Evolutionary conservation across 2,797 vertebrate species (phyloP), one percentile per base, ranked within the genome.

Genomic region (Coendou prehensilis): DNA sequence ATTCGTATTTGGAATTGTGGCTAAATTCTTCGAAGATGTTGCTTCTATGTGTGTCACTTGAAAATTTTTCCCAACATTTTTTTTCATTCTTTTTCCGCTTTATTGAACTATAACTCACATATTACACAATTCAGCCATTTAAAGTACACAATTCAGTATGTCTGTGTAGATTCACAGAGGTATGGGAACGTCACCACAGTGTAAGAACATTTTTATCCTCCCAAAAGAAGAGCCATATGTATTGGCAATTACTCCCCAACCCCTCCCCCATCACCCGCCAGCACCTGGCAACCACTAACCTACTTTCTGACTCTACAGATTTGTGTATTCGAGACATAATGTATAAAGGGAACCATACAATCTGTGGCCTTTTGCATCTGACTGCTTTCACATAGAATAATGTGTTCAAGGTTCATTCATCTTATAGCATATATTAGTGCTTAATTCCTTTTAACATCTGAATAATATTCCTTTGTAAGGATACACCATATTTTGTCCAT

Each of bases 21-120:
- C 80, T 92, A 85, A 87, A 33, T 93, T 89, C 75, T 87, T 91
- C 41, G 71, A 54, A 95, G 59, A 87, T 22, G 89, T 93, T 95
- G 59, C 88, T 63, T 94, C 28, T 61, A 1, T 79, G 5, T 80
- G 7, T 78, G 67, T 50, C n/a, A 64, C 82, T 82, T 92, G 80
- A 47, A 73, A 81, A 88, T 75, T n/a, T 91, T 61, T 56, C 83
- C 26, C 18, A 79, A 61, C 22, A 30, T 54, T 59, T 59, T 67
- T 45, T 87, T 45, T 59, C 37, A 22, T 30, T 17, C 37, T 76
- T 85, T 95, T 93, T 50, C 26, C 37, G 81, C 14, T 97, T 89
- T 50, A 22, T 71, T 84, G 37, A 90, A 50, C 28, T 93, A 30
- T 37, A 84, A 87, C 73, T 87, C 78, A 75, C 18, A 73, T 52